Evolutionary conservation across 2,888 invertebrate species (phyloP).

Genomic region (Gandaritis pyraliata): DNA sequence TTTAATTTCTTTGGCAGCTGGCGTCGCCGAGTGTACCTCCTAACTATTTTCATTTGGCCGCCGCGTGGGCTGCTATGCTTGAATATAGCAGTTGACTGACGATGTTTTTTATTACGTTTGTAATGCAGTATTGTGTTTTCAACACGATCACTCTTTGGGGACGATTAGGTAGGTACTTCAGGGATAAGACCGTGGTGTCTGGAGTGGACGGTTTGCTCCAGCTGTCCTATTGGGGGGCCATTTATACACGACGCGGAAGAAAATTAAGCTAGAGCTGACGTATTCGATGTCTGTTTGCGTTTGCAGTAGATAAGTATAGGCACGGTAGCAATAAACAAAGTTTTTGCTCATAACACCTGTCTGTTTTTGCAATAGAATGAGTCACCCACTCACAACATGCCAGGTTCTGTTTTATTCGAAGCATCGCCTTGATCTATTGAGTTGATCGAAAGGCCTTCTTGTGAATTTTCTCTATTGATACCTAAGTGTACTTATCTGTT

Average conservation of each 20-base stretch:
- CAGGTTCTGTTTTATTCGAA: constrained; percentile 36
- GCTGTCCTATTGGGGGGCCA: neutral
- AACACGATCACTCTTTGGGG: constrained; percentile 34
- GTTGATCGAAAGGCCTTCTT: constrained; percentile 14
- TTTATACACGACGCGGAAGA: too few species aligned
- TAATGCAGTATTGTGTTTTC: constrained; percentile 76
- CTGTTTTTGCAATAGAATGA: constrained; percentile 35
- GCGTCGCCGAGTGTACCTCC: constrained; percentile 62
- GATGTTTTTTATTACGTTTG: constrained; percentile 73
- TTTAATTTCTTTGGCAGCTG: constrained; percentile 81
- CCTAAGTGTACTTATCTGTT: too few species aligned
- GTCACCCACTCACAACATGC: constrained; percentile 35
- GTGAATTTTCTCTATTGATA: neutral
- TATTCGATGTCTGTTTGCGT: constrained; percentile 50
- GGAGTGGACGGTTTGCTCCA: neutral
- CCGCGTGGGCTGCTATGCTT: constrained; percentile 69
- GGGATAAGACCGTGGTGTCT: neutral
- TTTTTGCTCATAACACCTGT: constrained; percentile 37
- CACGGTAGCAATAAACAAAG: constrained; percentile 43
- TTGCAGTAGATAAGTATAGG: constrained; percentile 38
- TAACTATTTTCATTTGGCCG: constrained; percentile 67
- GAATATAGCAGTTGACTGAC: constrained; percentile 74
- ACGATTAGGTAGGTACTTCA: neutral
- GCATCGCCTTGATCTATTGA: constrained; percentile 36
- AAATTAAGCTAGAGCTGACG: constrained; percentile 56